A percentile compares a stretch with the other conserved stretches of the same genome.
Conservation (phyloP, 35 echinoderm and acorn worm species). For the Hemicentrotus pulcherrimus region DNA sequence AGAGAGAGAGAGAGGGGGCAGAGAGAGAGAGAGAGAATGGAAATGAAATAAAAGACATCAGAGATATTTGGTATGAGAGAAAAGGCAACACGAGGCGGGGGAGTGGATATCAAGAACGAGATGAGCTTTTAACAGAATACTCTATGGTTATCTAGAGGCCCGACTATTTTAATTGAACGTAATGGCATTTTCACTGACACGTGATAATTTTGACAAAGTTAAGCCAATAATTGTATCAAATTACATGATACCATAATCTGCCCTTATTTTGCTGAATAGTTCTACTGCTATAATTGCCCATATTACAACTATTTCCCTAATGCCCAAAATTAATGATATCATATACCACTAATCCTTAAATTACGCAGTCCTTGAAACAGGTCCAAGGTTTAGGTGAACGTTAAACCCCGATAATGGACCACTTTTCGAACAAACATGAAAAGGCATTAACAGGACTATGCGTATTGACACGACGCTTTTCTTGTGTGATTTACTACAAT, state of each 20-base stretch:
- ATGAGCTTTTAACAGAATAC: too few species aligned
- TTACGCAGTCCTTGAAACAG: neutral
- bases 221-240: neutral
- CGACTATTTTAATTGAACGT: neutral
- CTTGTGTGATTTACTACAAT: neutral
- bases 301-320: neutral
- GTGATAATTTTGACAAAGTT: neutral
- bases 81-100: too few species aligned
- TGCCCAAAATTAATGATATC: neutral
- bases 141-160: neutral
- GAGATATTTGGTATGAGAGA: neutral
- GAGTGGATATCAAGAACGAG: too few species aligned
- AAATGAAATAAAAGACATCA: neutral
- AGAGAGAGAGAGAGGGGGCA: too few species aligned
- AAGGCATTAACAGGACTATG: neutral
- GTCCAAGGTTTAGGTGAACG: neutral
- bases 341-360: neutral
- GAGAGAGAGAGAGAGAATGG: neutral
- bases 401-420: neutral
- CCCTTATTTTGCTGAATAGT: neutral
- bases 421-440: neutral
- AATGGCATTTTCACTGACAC: neutral
- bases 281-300: neutral
- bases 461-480: neutral
- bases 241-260: neutral